These are phyloP conservation scores for Bubo scandiacus DNA, from an alignment of 2,113 vertebrate genomes.

Conservation along the genomic window DNA sequence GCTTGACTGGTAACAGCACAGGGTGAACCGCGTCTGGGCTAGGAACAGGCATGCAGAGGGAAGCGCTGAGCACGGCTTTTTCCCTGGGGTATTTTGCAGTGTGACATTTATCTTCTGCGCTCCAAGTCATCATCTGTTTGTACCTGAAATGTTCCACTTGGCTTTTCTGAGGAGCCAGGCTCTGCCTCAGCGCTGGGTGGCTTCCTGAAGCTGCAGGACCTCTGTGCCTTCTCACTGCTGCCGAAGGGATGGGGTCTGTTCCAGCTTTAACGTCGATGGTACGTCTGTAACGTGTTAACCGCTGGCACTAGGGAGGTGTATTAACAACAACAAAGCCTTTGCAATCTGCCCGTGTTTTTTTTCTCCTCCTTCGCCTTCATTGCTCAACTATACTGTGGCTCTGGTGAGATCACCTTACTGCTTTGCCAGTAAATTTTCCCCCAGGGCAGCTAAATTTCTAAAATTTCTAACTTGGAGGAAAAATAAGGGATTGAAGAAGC, in stretches of 20 bases:
- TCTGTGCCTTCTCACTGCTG: accelerated
- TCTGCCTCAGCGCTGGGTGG: not conserved
- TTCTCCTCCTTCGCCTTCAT: not conserved
- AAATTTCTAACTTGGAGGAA: not conserved
- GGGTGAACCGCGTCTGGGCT: not conserved
- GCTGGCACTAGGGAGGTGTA: not conserved
- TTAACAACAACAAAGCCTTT: not conserved
- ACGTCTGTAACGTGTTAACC: accelerated
- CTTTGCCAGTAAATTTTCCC: not conserved
- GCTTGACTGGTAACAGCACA: accelerated
- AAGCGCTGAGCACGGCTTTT: not conserved
- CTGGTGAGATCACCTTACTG: not conserved
- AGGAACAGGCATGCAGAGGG: not conserved
- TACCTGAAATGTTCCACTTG: not conserved
- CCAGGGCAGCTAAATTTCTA: not conserved
- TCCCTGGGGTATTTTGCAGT: not conserved
- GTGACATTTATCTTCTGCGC: not conserved
- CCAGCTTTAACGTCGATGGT: accelerated
- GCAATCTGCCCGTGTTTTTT: not conserved
- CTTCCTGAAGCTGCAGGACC: not conserved
- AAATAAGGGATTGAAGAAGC: not conserved
- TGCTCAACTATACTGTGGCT: not conserved
- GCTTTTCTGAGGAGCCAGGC: not conserved
- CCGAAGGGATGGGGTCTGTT: not conserved
- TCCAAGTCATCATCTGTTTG: not conserved